Base-by-base conservation (phyloP, 2,797 vertebrate species). In the Ficedula albicollis region DNA sequence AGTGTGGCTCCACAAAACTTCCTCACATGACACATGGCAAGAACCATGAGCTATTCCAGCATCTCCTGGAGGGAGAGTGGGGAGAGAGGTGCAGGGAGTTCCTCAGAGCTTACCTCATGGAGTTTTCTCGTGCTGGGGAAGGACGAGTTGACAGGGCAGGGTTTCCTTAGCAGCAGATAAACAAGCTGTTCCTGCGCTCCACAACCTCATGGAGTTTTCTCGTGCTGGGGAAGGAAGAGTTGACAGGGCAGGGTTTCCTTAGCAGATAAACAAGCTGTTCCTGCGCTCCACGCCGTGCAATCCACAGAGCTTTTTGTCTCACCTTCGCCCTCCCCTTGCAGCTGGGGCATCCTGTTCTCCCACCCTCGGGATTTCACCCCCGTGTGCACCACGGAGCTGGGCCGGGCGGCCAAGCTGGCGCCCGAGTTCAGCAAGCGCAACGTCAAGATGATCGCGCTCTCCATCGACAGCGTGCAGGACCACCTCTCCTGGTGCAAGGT, bases 261-360 rank as follows among this genome's bases (percentile, higher is more conserved):
- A 23, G 17, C 43, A 51, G 39, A 23, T n/a, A 32, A 26, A n/a
- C 3, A 1, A 49, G 54, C 36, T 46, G 51, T 62, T 67, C 62
- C 55, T 3, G 2, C 20, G 2, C 32, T 63, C 39, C 0, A 0
- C 10, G 2, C 58, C 6, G 0, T 39, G 41, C 62, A 7, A 0
- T 11, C 63, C 15, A 10, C 11, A 15, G 36, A 51, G 59, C 14
- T 30, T 21, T 84, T 25, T 9, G 8, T 32, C 36, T 74, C 11
- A 1, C 20, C 20, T 12, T 54, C 60, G 51, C 5, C 68, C 34
- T 91, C 36, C 62, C 69, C 49, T 95, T 96, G 48, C 95, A 99
- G 99, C 87, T 99, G 99, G 99, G 99, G 99, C 21, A 98, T 99
- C 94, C 98, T 99, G 91, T 99, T 99, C 96, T 99, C 99, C 48